Evolutionary conservation across 1,140 invertebrate genomes (phyloP), one percentile per base, ranked within the genome.

Genomic region (Apis florea): DNA sequence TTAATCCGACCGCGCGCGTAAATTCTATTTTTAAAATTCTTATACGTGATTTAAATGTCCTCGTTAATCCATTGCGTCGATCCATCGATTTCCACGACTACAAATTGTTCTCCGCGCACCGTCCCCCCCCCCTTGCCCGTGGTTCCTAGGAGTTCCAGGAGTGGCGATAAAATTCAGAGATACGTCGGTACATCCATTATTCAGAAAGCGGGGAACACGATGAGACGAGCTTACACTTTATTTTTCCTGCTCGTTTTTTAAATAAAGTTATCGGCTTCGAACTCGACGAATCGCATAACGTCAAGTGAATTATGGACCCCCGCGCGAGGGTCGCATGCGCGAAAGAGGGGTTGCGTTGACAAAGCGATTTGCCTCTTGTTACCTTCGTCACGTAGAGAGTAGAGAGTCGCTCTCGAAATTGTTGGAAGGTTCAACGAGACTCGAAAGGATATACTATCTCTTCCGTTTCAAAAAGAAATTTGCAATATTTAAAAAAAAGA

Each of bases 311-410:
- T 78, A 75, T 64, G 58, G 74, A 26, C 15, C 31, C 17, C 19
- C 68, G 15, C 68, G 77, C 40, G 53, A 26, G 56, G 56, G 77
- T 68, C 67, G 67, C 54, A 58, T 26, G 53, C 69, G 26, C 24
- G 15, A n/a, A 54, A 59, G 61, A 47, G 76, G 85, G 73, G 31
- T 40, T 84, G 82, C 86, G 85, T 87, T 86, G 82, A 86, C 86
- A 87, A 87, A 87, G 85, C 86, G 82, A 87, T 87, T 87, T 87
- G 82, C 82, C 78, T 87, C 86, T 87, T 87, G 86, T 86, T 86
- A 87, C 85, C 78, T 87, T 72, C 71, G 85, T 86, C 86, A 87
- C 86, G 86, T 86, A 84, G 63, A 84, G 63, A 77, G 56, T 71
- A 70, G 40, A 83, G 68, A 81, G 74, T 64, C 56, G 69, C 63